phyloP scores from a whole-genome alignment of 2,113 vertebrate genomes.

The Cercopithecus mona region DNA sequence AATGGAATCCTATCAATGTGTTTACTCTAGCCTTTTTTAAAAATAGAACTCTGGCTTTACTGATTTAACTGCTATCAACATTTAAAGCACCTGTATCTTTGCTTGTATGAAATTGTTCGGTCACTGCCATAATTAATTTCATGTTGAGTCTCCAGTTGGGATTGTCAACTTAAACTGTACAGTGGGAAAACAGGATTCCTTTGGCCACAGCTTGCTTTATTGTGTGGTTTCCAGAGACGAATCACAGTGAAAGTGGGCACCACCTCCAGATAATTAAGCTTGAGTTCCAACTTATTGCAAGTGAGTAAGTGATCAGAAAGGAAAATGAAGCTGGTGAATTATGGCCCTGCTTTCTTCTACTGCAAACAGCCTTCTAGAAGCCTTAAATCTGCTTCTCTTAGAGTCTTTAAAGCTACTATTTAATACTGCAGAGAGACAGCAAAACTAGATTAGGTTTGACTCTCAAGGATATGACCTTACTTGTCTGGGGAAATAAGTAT shows the following conservation, averaged over 20 bases:
- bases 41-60: background rate
- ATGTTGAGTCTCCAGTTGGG: background rate
- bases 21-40: background rate
- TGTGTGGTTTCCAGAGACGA: background rate
- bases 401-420: background rate
- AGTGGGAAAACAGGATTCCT: background rate
- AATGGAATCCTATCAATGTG: background rate
- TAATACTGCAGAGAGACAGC: background rate
- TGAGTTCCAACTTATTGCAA: background rate
- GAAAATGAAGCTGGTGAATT: background rate
- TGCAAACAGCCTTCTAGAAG: background rate
- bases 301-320: background rate
- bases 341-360: background rate
- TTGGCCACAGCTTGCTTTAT: background rate
- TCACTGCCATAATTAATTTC: background rate
- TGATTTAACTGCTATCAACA: slow-evolving; percentile 30
- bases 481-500: background rate
- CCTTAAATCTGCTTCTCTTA: background rate
- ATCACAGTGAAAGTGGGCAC: background rate
- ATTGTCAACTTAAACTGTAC: background rate
- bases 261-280: background rate
- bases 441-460: background rate
- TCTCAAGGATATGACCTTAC: background rate
- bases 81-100: background rate
- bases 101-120: background rate